Percentiles rank a stretch among this genome's conserved stretches.
Conservation (phyloP, 92 coral and sea anemone genomes). For the Epizoanthus scotinus region DNA sequence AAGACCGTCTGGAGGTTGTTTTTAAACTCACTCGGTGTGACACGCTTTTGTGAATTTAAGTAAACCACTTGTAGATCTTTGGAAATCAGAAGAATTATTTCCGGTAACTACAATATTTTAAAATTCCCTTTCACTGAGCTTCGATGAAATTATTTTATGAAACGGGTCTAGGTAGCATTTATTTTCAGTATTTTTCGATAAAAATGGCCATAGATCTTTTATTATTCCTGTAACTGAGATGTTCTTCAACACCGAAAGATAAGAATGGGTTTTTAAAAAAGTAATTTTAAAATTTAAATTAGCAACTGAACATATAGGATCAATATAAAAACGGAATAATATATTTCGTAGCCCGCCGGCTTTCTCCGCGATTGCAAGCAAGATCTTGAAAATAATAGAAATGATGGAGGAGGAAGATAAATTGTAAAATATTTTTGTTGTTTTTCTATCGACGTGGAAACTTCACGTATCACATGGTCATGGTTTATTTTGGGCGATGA, state of each 20-base stretch:
- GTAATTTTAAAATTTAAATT: too few species aligned
- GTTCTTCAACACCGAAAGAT: too few species aligned
- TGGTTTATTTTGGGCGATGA: constrained; percentile 31
- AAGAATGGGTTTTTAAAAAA: too few species aligned
- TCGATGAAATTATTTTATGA: too few species aligned
- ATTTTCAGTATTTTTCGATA: too few species aligned
- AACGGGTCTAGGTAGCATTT: too few species aligned
- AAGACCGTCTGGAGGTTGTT: constrained; percentile 1
- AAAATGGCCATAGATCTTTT: too few species aligned
- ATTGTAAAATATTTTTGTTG: neutral
- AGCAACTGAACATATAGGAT: too few species aligned
- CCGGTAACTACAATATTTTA: constrained; percentile 30
- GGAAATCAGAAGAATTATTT: constrained; percentile 17
- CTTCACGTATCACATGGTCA: constrained; percentile 27
- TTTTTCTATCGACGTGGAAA: neutral
- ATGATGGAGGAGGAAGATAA: neutral
- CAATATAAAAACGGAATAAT: too few species aligned
- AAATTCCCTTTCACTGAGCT: neutral
- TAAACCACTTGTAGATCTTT: constrained; percentile 34
- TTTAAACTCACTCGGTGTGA: neutral
- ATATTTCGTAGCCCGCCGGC: too few species aligned
- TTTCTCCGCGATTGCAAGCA: too few species aligned
- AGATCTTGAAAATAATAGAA: neutral
- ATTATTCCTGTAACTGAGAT: too few species aligned
- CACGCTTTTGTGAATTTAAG: constrained; percentile 6